A percentile compares a stretch with the other conserved stretches of the same genome.
Evolutionary conservation across 2,113 vertebrate species (phyloP).

Genomic region (Laticauda laticaudata): DNA sequence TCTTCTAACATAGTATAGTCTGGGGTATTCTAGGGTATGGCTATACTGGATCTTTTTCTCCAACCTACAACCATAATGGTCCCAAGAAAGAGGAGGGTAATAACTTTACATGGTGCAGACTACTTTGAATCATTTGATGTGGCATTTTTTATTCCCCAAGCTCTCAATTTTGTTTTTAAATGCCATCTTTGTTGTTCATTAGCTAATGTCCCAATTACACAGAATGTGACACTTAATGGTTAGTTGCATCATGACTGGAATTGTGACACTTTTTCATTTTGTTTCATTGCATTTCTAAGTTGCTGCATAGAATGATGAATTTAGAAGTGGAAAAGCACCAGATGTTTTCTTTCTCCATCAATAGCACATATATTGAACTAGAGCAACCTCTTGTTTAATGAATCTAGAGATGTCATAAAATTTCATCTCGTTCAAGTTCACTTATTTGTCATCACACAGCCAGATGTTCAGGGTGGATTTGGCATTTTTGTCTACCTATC

Average conservation of each 20-base stretch:
- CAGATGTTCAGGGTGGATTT: not conserved
- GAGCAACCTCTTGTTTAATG: not conserved
- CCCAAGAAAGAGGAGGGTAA: not conserved
- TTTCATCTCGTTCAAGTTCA: not conserved
- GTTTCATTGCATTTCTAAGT: slow-evolving; percentile 69
- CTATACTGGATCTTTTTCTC: not conserved
- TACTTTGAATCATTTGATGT: slow-evolving; percentile 35
- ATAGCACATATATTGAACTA: not conserved
- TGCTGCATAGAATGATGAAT: slow-evolving; percentile 74
- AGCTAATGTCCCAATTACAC: slow-evolving; percentile 72
- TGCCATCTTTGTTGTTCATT: slow-evolving; percentile 63
- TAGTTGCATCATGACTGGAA: slow-evolving; percentile 66
- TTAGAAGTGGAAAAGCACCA: slow-evolving; percentile 51
- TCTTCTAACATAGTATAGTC: not conserved
- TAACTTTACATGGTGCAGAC: not conserved
- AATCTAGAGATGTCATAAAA: not conserved
- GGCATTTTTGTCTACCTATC: not conserved
- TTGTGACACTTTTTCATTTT: slow-evolving; percentile 69
- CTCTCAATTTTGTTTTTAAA: slow-evolving; percentile 51
- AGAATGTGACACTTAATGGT: slow-evolving; percentile 62
- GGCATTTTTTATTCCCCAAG: slow-evolving; percentile 33
- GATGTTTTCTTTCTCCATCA: slow-evolving; percentile 38
- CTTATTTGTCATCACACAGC: not conserved
- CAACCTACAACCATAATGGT: not conserved
- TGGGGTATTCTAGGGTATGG: not conserved